These are phyloP conservation scores for Boloria selene DNA, from an alignment of 2,888 invertebrate genomes.

Conservation along the genomic window DNA sequence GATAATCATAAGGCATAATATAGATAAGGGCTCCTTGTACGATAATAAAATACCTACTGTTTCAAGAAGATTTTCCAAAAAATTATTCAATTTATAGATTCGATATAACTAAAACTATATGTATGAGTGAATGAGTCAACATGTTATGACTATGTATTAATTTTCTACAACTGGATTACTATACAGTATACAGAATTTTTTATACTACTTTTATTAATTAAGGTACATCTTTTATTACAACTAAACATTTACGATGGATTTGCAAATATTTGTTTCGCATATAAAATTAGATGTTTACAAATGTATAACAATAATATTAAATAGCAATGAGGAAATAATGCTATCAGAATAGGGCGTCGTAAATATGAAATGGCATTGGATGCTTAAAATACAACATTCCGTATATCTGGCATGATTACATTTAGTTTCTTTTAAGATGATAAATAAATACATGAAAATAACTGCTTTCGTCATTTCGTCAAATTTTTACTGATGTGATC, in stretches of 20 bases:
- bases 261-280: not conserved
- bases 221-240: not conserved
- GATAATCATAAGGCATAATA: no score
- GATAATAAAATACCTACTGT: no score
- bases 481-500: constrained; percentile 7
- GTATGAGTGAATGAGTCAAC: no score
- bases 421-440: constrained; percentile 40
- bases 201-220: no score
- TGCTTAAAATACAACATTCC: constrained; percentile 45
- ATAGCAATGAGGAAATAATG: constrained; percentile 38
- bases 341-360: constrained; percentile 42
- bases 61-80: no score
- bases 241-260: not conserved
- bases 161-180: no score
- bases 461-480: constrained; percentile 13
- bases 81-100: no score
- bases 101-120: no score
- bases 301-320: constrained; percentile 32
- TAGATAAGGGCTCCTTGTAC: no score
- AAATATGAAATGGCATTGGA: constrained; percentile 47
- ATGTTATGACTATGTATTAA: no score
- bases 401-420: constrained; percentile 50
- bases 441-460: constrained; percentile 28
- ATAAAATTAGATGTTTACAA: constrained; percentile 23
- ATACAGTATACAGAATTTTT: no score